These are phyloP conservation scores for Lasioglossum vierecki DNA, from an alignment of 2,888 invertebrate species.

Conservation along the genomic window DNA sequence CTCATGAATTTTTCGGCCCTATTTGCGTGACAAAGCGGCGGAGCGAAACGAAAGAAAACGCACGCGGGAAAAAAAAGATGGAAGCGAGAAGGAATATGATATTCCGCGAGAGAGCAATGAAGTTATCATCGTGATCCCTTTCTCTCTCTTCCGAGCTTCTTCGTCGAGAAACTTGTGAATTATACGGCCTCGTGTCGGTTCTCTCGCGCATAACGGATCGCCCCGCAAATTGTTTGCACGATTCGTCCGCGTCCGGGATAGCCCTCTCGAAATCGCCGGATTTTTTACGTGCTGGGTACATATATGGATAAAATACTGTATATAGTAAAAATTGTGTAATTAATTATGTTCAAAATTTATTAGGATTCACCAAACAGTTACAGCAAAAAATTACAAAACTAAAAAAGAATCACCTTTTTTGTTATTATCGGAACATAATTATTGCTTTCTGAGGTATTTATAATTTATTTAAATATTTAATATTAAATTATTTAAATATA, in stretches of 20 bases:
- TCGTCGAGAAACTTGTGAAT: slow-evolving; percentile 13
- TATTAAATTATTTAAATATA: no score
- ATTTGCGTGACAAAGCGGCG: slow-evolving; percentile 56
- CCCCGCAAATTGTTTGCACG: slow-evolving; percentile 5
- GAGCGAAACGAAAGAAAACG: neutral
- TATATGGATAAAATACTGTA: no score
- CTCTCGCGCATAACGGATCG: slow-evolving; percentile 11
- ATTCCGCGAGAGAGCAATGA: slow-evolving; percentile 20
- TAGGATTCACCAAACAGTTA: no score
- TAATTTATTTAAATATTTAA: no score
- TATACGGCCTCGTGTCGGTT: slow-evolving; percentile 11
- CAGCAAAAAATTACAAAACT: no score
- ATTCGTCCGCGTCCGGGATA: neutral
- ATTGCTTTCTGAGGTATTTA: no score
- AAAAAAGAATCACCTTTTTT: no score
- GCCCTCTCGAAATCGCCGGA: neutral
- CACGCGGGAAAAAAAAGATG: neutral
- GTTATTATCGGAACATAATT: no score
- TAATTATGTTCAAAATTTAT: no score
- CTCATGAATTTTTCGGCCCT: slow-evolving; percentile 66
- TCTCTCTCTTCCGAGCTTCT: neutral
- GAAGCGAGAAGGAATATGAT: neutral
- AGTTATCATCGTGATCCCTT: slow-evolving; percentile 22
- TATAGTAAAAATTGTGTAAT: no score
- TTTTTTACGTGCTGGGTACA: no score